These are phyloP conservation scores for Pangasianodon gigas DNA, from an alignment of 2,113 vertebrate genomes.

Conservation along the genomic window DNA sequence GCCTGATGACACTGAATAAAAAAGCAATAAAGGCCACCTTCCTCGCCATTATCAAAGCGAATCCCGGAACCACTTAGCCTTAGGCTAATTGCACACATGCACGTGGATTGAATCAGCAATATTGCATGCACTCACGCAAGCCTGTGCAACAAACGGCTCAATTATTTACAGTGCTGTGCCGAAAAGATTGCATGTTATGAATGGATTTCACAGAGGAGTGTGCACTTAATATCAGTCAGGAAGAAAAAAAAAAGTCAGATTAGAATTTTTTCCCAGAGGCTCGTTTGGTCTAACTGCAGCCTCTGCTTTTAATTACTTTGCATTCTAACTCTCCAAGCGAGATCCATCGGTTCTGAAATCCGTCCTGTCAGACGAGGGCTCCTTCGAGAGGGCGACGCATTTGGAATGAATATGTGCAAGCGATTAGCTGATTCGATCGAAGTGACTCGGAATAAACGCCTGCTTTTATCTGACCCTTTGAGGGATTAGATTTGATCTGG, in stretches of 20 bases:
- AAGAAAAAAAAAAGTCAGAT: not conserved
- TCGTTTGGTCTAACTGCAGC: conserved; percentile 25
- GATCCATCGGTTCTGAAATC: conserved; percentile 45
- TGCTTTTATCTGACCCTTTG: conserved; percentile 29
- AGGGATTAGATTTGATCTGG: conserved; percentile 36
- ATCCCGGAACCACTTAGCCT: conserved; percentile 28
- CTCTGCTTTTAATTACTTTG: conserved; percentile 55
- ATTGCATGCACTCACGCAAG: conserved; percentile 29
- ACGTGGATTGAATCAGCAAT: conserved; percentile 43
- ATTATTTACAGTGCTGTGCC: conserved; percentile 10
- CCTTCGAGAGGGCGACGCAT: conserved; percentile 3
- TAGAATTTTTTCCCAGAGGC: conserved; percentile 30
- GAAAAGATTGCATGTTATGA: conserved; percentile 9
- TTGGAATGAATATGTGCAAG: conserved; percentile 47
- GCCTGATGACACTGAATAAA: conserved; percentile 36
- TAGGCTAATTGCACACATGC: conserved; percentile 34
- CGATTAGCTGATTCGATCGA: conserved; percentile 42
- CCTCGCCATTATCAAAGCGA: conserved; percentile 30
- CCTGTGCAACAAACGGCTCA: not conserved
- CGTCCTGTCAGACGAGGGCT: conserved; percentile 37
- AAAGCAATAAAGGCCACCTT: conserved; percentile 35
- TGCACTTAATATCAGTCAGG: conserved; percentile 33
- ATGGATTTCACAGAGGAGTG: not conserved
- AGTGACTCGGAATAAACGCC: conserved; percentile 32
- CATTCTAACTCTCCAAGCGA: conserved; percentile 37